Evolutionary conservation across 2,797 vertebrate species (phyloP), one percentile per base, ranked within the genome.

Genomic region (Eulemur rubriventer): DNA sequence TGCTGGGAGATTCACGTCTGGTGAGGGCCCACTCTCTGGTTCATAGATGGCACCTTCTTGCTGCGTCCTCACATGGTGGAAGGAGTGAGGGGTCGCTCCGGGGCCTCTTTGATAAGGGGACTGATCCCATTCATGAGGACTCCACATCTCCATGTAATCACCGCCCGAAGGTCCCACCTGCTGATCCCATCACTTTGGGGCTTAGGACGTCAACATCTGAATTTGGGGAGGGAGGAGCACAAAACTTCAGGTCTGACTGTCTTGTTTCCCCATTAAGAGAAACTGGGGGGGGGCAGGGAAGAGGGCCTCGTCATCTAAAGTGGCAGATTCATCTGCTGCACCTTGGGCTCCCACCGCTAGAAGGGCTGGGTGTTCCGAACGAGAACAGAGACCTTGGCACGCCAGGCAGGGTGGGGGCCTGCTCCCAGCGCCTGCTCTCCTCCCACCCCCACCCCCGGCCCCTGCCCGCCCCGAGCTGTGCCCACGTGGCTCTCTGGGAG

Each of bases 401-500:
- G 14, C 52, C 12, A 8, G 57, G 33, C 43, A 33, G 78, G 78
- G 41, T 3, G 33, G 55, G 82, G 52, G 82, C 59, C 67, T 46
- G 61, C 41, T 46, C 4, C 46, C 16, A 35, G 41, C 0, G 24
- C 93, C 73, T 46, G 38, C 70, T 67, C 41, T 82, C 52, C 70
- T 72, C 87, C 57, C 10, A 22, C 65, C 73, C 61, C 55, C 9
- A 14, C 55, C 48, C 82, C 57, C 13, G 10, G 35, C n/a, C 93
- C 65, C 65, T 20, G 14, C 87, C 75, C 1, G 72, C 81, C 61
- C 69, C 43, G 82, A 86, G 94, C 18, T 4, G 75, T 59, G 78
- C 95, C 96, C 96, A 97, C 59, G 69, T 93, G 96, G 94, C 95
- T 95, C 91, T 67, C 94, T 3, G 69, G 92, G 91, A 97, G 89